These are phyloP conservation scores for Anguilla pacifica DNA, from an alignment of 2,797 vertebrate species.

Conservation along the genomic window DNA sequence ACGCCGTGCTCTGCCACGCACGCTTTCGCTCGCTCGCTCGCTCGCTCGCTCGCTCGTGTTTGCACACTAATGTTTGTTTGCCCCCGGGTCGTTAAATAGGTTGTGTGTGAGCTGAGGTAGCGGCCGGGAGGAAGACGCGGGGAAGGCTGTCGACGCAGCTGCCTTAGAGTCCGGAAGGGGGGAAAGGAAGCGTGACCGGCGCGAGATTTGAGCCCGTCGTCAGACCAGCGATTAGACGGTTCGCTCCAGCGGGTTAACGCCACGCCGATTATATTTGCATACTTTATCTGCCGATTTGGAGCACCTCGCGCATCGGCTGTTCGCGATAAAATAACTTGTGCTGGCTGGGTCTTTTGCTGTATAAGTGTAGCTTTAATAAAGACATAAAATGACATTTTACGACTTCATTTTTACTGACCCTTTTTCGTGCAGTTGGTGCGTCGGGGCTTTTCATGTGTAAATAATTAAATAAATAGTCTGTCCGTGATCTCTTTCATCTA, in stretches of 20 bases:
- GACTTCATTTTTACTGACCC: not conserved
- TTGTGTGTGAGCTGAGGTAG: slow-evolving; percentile 65
- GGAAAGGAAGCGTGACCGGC: not conserved
- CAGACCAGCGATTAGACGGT: slow-evolving; percentile 61
- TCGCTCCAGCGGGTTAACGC: slow-evolving; percentile 26
- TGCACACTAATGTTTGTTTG: slow-evolving; percentile 50
- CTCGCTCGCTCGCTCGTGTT: slow-evolving; percentile 38
- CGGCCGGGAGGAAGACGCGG: slow-evolving; percentile 45
- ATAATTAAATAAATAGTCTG: slow-evolving; percentile 70
- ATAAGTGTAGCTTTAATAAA: not conserved
- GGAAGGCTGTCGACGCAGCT: not conserved
- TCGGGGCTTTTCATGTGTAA: slow-evolving; percentile 74
- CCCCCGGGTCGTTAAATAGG: slow-evolving; percentile 62
- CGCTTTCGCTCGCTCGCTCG: slow-evolving; percentile 37
- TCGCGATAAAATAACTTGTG: not conserved
- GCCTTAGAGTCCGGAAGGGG: not conserved
- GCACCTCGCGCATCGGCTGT: not conserved
- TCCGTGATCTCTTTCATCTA: slow-evolving; percentile 52
- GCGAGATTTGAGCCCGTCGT: slow-evolving; percentile 40
- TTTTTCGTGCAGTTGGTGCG: slow-evolving; percentile 43
- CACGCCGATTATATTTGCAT: not conserved
- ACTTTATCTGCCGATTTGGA: not conserved
- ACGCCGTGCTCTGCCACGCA: slow-evolving; percentile 46
- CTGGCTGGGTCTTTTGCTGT: not conserved
- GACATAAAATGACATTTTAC: not conserved